Evolutionary conservation across 2,113 vertebrate species (phyloP).

Genomic region (Zosterops lateralis): DNA sequence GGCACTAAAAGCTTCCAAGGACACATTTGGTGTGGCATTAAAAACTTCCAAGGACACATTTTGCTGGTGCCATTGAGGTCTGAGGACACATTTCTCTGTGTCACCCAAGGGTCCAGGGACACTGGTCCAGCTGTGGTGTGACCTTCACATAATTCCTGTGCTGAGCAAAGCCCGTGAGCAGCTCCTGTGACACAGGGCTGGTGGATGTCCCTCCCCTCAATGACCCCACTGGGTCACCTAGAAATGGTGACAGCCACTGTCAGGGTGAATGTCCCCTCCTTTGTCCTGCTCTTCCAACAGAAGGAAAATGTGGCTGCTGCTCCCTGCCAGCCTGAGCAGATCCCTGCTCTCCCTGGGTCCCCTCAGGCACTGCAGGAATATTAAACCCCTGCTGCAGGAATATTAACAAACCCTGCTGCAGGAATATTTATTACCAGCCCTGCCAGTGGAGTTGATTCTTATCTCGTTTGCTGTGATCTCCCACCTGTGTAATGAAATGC

Average conservation of each 20-base stretch:
- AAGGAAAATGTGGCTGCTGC: not conserved
- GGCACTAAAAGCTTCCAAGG: fast-evolving
- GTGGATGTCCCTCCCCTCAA: not conserved
- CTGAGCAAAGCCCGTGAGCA: not conserved
- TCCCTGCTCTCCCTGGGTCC: not conserved
- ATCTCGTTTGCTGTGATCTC: conserved; percentile 9
- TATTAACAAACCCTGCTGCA: not conserved
- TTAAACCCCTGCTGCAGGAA: not conserved
- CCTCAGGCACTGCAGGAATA: not conserved
- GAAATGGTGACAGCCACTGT: not conserved
- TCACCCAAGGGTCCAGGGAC: not conserved
- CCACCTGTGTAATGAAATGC: conserved; percentile 37
- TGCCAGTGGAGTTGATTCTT: not conserved
- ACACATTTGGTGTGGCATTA: not conserved
- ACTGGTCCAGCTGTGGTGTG: not conserved
- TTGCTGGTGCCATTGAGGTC: not conserved
- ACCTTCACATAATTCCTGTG: not conserved
- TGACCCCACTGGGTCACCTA: not conserved
- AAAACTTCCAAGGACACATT: fast-evolving
- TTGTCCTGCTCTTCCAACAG: not conserved
- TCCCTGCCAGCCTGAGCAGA: not conserved
- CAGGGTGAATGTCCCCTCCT: not conserved
- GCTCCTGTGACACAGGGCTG: not conserved
- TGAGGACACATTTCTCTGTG: not conserved
- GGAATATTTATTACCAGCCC: not conserved